Percentiles rank a stretch among this genome's conserved stretches.
phyloP scores from a whole-genome alignment of 2,797 vertebrate species.

The Alosa sapidissima region DNA sequence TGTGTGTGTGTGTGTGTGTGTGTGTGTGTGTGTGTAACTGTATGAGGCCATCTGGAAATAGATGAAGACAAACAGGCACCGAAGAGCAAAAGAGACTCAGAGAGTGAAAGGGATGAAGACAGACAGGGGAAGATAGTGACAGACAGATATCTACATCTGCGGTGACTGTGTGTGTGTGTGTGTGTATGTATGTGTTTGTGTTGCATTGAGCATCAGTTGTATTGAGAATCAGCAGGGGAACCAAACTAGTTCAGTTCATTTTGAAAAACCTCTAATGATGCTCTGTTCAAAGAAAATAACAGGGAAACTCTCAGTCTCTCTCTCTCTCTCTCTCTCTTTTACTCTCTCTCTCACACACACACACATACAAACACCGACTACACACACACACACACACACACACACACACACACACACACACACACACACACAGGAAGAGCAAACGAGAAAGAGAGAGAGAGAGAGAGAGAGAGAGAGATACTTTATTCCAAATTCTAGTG shows the following conservation, averaged over 20 bases:
- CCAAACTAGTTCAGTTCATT: neutral
- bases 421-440: neutral
- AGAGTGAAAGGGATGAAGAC: neutral
- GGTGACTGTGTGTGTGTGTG: neutral
- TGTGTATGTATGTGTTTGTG: neutral
- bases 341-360: neutral
- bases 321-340: no score
- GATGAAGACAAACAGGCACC: no score
- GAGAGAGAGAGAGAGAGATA: neutral
- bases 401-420: neutral
- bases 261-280: neutral
- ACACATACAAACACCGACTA: conserved; percentile 7
- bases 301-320: neutral
- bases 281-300: neutral
- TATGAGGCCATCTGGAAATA: no score
- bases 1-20: no score
- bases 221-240: neutral
- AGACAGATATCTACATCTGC: neutral
- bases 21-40: neutral
- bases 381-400: neutral
- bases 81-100: neutral
- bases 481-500: neutral
- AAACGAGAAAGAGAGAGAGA: neutral
- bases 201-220: neutral
- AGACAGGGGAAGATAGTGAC: neutral